A percentile compares a stretch with the other conserved stretches of the same genome.
phyloP scores from a whole-genome alignment of 2,797 vertebrate species.

The Lacerta bilineata region DNA sequence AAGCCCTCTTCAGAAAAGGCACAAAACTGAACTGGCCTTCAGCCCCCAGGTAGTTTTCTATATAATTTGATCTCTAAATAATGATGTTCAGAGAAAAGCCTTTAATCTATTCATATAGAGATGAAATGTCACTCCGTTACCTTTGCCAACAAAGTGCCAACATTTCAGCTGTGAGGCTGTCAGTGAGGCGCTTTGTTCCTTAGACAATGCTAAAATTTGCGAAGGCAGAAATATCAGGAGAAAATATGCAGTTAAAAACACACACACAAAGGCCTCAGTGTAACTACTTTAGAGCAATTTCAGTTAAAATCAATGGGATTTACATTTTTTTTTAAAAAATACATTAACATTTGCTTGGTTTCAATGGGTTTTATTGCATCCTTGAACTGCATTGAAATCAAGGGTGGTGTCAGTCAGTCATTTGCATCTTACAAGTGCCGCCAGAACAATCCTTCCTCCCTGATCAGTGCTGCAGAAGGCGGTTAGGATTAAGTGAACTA shows the following conservation, averaged over 20 bases:
- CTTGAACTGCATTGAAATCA: neutral
- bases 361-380: neutral
- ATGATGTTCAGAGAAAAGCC: constrained; percentile 7
- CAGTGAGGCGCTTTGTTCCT: neutral
- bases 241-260: neutral
- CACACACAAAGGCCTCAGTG: neutral
- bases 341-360: neutral
- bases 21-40: neutral
- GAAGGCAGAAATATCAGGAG: constrained; percentile 1
- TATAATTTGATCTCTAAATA: neutral
- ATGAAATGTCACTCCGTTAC: constrained; percentile 5
- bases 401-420: neutral
- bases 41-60: accelerated
- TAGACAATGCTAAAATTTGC: neutral
- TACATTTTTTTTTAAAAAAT: neutral
- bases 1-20: neutral
- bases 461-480: too few species aligned
- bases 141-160: constrained; percentile 36
- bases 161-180: constrained; percentile 24
- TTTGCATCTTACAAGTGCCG: neutral
- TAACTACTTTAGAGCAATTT: neutral
- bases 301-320: neutral
- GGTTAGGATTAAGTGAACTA: too few species aligned
- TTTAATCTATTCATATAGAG: neutral
- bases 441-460: too few species aligned